A percentile compares a stretch with the other conserved stretches of the same genome.
phyloP scores from a whole-genome alignment of 2,113 vertebrate species.

The Equus przewalskii region DNA sequence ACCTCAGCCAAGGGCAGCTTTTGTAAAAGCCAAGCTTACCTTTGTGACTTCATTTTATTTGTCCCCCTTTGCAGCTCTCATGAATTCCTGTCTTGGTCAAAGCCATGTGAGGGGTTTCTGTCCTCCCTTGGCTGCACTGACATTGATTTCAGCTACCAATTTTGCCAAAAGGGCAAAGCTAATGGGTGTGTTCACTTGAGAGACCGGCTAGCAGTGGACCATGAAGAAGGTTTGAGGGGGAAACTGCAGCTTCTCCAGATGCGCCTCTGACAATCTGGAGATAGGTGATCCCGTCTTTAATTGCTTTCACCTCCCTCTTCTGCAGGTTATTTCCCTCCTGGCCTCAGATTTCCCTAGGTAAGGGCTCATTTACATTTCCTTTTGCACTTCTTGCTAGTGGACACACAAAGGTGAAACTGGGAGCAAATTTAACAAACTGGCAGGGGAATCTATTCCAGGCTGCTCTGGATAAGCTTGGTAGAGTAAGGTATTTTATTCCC shows the following conservation, averaged over 20 bases:
- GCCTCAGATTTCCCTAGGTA: background rate
- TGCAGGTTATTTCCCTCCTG: background rate
- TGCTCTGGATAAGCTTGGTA: accelerated
- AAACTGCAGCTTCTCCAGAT: background rate
- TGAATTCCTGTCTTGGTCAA: background rate
- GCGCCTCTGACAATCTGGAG: background rate
- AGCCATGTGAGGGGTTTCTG: background rate
- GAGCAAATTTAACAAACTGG: background rate
- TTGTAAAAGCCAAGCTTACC: background rate
- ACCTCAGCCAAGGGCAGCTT: slow-evolving; percentile 2
- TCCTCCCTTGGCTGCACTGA: background rate
- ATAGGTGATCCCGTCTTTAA: background rate
- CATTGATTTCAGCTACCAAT: slow-evolving; percentile 5
- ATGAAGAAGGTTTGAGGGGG: background rate
- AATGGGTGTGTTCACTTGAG: background rate
- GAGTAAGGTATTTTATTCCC: background rate
- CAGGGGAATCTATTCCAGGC: background rate
- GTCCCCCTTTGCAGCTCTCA: background rate
- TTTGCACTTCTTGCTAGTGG: background rate
- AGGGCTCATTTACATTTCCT: slow-evolving; percentile 22
- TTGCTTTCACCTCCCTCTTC: slow-evolving; percentile 3
- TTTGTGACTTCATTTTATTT: slow-evolving; percentile 31
- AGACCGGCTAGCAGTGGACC: background rate
- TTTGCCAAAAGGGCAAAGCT: slow-evolving; percentile 47
- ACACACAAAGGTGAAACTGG: background rate